Base-by-base conservation (phyloP, 2,797 vertebrate genomes). In the Acipenser transmontanus region DNA sequence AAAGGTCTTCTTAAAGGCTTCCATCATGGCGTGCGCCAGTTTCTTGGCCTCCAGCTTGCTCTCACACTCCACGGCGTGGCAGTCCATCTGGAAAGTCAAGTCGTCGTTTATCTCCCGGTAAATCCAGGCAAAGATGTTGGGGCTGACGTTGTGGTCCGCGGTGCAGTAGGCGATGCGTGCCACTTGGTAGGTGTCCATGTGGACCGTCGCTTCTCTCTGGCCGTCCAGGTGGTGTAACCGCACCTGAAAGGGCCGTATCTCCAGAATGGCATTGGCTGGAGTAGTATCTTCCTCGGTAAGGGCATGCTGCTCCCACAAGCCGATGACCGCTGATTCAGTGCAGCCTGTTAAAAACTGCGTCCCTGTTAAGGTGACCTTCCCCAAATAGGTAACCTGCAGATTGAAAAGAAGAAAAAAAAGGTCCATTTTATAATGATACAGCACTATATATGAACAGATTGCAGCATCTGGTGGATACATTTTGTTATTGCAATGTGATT, bases 1-100 rank as follows among this genome's bases (percentile, higher is more conserved):
- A 92, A 99, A 99, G 87, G 97, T 99, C 87, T 98, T 98, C 86
- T 86, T 96, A 88, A 99, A 99, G 74, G 97, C 96, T 85, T 99
- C 96, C 97, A 99, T 99, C 97, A 99, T 99, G 63, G 96, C 93
- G 6, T 99, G 97, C 1, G 97, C 97, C 81, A 99, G 89, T 89
- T 95, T 97, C 88, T 99, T 99, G 82, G 97, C 97, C 88, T 98
- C 94, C 14, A 98, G 83, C 91, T 99, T 98, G 88, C 88, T 96
- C 87, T 98, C 94, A 1, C 97, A 99, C 84, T 97, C 94, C 8
- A 99, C 95, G 0, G 95, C 97, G 1, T 99, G 97, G 89, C 97
- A 99, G 91, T 98, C 94, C 94, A 99, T 98, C 87, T 98, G 97
- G 84, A 96, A 98, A 78, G 95, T 93, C 86, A 98, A 89, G 89